Evolutionary conservation across 2,113 vertebrate species (phyloP).

Genomic region (Chloropsis cyanopogon): DNA sequence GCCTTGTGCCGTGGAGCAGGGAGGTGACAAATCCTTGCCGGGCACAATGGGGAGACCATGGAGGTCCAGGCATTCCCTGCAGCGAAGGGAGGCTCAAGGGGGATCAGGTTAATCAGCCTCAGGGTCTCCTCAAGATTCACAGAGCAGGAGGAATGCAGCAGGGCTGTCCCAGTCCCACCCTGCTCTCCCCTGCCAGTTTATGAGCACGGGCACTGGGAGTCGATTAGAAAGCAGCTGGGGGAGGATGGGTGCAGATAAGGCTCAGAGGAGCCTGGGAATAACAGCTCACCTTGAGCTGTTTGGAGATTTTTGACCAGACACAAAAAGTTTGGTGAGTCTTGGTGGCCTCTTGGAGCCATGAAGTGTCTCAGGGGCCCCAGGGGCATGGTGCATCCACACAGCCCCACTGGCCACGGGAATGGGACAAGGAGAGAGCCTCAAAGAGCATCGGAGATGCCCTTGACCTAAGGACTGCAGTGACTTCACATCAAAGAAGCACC

Average conservation of each 20-base stretch:
- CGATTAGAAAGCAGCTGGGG: not conserved
- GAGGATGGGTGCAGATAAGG: not conserved
- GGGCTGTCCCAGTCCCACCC: fast-evolving
- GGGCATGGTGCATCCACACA: fast-evolving
- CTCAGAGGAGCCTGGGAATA: not conserved
- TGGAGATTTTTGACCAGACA: not conserved
- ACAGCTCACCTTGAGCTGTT: not conserved
- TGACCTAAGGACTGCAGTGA: not conserved
- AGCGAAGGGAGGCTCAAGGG: not conserved
- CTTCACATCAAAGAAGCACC: not conserved
- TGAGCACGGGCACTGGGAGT: fast-evolving
- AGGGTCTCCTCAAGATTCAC: not conserved
- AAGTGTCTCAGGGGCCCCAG: not conserved
- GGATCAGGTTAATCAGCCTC: not conserved
- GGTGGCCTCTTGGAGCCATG: not conserved
- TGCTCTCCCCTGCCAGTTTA: not conserved
- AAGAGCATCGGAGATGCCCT: not conserved
- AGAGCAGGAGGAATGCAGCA: not conserved
- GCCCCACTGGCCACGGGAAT: not conserved
- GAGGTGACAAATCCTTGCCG: not conserved
- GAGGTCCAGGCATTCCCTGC: not conserved
- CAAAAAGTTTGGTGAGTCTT: not conserved
- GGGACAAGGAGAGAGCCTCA: too few relatives aligned
- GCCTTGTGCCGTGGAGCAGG: fast-evolving
- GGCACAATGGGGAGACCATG: fast-evolving